Evolutionary conservation across 1,140 invertebrate genomes (phyloP), one percentile per base, ranked within the genome.

Genomic region (Pantala flavescens): DNA sequence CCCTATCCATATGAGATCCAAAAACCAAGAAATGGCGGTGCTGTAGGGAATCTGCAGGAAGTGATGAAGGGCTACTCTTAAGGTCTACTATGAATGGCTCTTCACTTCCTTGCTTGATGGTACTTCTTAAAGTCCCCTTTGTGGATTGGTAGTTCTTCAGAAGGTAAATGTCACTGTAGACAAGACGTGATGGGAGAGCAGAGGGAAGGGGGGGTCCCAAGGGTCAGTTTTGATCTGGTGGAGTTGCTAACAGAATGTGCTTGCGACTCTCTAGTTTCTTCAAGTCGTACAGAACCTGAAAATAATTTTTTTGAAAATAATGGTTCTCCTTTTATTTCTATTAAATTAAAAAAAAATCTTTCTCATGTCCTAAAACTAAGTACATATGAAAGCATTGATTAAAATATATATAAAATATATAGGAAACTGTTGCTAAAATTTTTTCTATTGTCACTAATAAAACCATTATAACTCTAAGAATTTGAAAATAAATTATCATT

Each of bases 251-350:
- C 49, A 63, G 14, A 21, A 63, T 63, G 49, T 63, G 49, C 16
- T 21, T 16, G 12, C 49, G n/a, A 21, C 49, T 63, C 49, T 63
- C 49, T 21, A 63, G 14, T 5, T 23, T 73, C 72, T 36, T 36
- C 12, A 75, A 71, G 72, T 75, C 74, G 43, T 75, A 49, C n/a
- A 75, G 21, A 24, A 75, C 74, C 74, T 63, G n/a, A n/a, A n/a
- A n/a, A n/a, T n/a, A n/a, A n/a, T n/a, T n/a, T n/a, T n/a, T 49
- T 49, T 9, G 43, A 16, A 16, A 16, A 49, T 9, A 16, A 49
- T 9, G 43, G 43, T 11, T 9, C 9, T 49, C 43, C 43, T 16
- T 11, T 49, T 49, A 16, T 11, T 9, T 49, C 43, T 16, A 9
- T 16, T 11, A 16, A 49, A 16, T 49, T 49, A n/a, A n/a, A n/a